phyloP scores from a whole-genome alignment of 2,888 invertebrate genomes.

The Hybos culiciformis region DNA sequence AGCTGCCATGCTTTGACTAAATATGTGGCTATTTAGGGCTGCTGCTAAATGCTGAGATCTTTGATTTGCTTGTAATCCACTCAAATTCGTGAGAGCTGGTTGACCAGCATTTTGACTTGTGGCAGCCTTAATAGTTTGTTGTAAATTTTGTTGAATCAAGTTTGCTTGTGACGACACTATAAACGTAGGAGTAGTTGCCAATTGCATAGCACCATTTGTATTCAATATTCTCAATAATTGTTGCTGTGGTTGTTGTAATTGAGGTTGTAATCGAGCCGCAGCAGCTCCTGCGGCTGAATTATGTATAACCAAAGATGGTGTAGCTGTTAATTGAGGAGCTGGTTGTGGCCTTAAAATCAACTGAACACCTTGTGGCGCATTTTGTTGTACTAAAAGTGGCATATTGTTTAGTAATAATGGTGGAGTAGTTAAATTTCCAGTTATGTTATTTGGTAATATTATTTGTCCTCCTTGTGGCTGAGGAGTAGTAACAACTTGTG shows the following conservation, averaged over 20 bases:
- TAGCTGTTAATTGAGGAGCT: slow-evolving; percentile 37
- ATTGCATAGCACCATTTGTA: slow-evolving; percentile 45
- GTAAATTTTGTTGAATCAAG: slow-evolving; percentile 34
- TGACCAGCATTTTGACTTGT: slow-evolving; percentile 18
- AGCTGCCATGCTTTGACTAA: slow-evolving; percentile 33
- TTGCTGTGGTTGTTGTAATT: slow-evolving; percentile 36
- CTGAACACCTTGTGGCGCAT: slow-evolving; percentile 52
- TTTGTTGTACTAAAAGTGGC: slow-evolving; percentile 48
- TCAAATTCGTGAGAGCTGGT: slow-evolving; percentile 30
- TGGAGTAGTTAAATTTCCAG: slow-evolving; percentile 26
- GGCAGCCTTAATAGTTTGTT: slow-evolving; percentile 33
- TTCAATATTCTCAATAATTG: slow-evolving; percentile 47
- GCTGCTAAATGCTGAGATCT: slow-evolving; percentile 35
- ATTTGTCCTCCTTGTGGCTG: slow-evolving; percentile 26
- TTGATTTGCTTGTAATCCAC: slow-evolving; percentile 28
- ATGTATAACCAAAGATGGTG: slow-evolving; percentile 35
- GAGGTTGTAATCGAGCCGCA: slow-evolving; percentile 24
- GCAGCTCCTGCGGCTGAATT: too few relatives aligned
- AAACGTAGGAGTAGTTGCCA: slow-evolving; percentile 40
- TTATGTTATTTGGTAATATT: slow-evolving; percentile 29
- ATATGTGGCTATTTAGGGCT: slow-evolving; percentile 31
- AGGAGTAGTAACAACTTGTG: slow-evolving; percentile 16
- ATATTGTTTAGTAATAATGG: slow-evolving; percentile 35
- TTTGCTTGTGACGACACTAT: slow-evolving; percentile 37
- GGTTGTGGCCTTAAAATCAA: slow-evolving; percentile 56